A percentile compares a stretch with the other conserved stretches of the same genome.
These are phyloP conservation scores for Mechanitis mazaeus DNA, from an alignment of 2,888 invertebrate species.

Conservation along the genomic window DNA sequence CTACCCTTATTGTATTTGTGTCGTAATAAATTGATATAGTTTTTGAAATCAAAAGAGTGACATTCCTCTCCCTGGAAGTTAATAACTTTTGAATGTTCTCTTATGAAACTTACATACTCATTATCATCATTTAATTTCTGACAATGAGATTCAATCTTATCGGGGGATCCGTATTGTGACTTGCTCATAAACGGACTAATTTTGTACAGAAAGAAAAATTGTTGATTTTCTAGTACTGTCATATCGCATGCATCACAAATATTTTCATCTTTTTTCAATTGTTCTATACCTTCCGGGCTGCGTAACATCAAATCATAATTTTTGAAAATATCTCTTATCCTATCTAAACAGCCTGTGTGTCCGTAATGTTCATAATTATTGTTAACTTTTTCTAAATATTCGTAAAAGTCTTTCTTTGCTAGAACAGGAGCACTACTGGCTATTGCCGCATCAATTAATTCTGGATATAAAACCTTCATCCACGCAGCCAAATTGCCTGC, in stretches of 20 bases:
- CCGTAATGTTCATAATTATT: slow-evolving; percentile 57
- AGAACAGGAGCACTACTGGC: slow-evolving; percentile 65
- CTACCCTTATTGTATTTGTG: slow-evolving; percentile 35
- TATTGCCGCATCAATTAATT: slow-evolving; percentile 57
- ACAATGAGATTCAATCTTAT: slow-evolving; percentile 47
- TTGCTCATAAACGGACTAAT: slow-evolving; percentile 43
- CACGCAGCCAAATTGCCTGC: slow-evolving; percentile 65
- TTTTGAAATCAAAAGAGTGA: slow-evolving; percentile 49
- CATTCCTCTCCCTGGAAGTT: slow-evolving; percentile 45
- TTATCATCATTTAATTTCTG: slow-evolving; percentile 26
- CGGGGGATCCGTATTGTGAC: slow-evolving; percentile 53
- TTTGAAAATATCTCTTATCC: slow-evolving; percentile 44
- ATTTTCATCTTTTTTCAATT: slow-evolving; percentile 51
- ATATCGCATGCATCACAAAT: slow-evolving; percentile 55
- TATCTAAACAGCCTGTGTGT: slow-evolving; percentile 43
- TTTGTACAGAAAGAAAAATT: slow-evolving; percentile 54
- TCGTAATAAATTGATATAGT: slow-evolving; percentile 35
- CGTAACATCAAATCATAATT: slow-evolving; percentile 47
- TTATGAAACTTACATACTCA: too few relatives aligned
- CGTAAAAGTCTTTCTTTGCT: slow-evolving; percentile 60
- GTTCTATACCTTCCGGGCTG: slow-evolving; percentile 44
- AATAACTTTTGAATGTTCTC: slow-evolving; percentile 30
- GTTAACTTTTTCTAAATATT: slow-evolving; percentile 60
- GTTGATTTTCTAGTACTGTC: slow-evolving; percentile 47
- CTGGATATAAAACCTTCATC: slow-evolving; percentile 57